These are phyloP conservation scores for Heliconius hewitsoni DNA, from an alignment of 1,140 invertebrate genomes.

Conservation along the genomic window DNA sequence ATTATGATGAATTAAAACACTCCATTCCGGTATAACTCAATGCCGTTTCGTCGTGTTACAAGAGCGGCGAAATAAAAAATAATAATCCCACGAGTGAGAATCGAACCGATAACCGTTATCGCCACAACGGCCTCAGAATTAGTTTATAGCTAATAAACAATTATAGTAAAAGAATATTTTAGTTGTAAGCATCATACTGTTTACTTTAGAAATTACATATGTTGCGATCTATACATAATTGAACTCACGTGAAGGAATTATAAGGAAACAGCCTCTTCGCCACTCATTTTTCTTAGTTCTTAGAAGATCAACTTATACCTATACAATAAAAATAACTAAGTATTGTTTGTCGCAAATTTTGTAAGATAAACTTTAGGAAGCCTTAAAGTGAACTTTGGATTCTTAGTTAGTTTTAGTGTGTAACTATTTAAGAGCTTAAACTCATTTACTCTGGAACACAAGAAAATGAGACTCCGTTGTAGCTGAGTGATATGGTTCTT, in stretches of 20 bases:
- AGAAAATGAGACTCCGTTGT: not conserved
- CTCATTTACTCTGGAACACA: not conserved
- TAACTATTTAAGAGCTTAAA: not conserved
- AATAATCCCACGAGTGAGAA: too few relatives aligned
- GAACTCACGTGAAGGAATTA: conserved; percentile 3
- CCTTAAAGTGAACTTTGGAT: not conserved
- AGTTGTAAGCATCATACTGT: not conserved
- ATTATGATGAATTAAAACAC: too few relatives aligned
- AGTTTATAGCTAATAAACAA: too few relatives aligned
- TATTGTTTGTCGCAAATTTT: not conserved
- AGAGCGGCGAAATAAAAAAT: too few relatives aligned
- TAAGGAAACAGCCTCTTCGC: conserved; percentile 5
- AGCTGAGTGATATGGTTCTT: too few relatives aligned
- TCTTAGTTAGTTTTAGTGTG: not conserved
- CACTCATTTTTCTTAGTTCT: not conserved
- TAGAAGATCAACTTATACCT: not conserved
- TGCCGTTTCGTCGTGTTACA: too few relatives aligned
- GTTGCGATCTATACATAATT: not conserved
- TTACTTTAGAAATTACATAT: not conserved
- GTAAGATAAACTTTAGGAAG: not conserved
- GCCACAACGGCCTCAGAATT: too few relatives aligned
- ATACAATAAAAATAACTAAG: not conserved
- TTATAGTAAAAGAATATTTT: not conserved
- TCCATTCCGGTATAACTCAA: too few relatives aligned
- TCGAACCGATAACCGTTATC: too few relatives aligned